Percentiles rank a stretch among this genome's conserved stretches.
Conservation (phyloP, 2,888 invertebrate species). For the Drosophila neutralis region DNA sequence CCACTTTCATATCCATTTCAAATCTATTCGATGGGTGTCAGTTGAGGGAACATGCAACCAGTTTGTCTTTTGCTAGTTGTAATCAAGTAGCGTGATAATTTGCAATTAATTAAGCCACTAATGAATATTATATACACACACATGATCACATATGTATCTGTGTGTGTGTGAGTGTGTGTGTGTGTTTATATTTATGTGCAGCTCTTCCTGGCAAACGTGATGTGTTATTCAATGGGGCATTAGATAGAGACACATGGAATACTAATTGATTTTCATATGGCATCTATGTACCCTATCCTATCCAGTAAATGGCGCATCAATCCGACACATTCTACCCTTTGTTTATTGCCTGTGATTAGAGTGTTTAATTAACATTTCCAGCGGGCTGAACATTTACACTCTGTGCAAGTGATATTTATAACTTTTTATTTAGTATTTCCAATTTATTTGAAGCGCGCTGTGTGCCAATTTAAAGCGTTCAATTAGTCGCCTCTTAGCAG, state of each 20-base stretch:
- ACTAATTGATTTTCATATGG: constrained; percentile 22
- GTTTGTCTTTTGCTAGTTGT: not conserved
- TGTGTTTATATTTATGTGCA: not conserved
- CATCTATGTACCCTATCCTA: constrained; percentile 3
- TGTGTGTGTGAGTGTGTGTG: not conserved
- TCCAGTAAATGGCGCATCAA: constrained; percentile 16
- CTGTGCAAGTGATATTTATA: constrained; percentile 22
- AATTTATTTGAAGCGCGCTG: constrained; percentile 15
- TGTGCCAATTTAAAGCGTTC: constrained; percentile 36
- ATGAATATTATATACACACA: not conserved
- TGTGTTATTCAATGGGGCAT: constrained; percentile 24
- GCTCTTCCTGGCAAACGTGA: constrained; percentile 20
- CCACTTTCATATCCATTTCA: not conserved
- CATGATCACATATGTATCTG: not conserved
- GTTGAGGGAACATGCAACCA: constrained; percentile 1
- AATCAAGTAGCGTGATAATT: constrained; percentile 20
- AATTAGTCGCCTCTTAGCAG: constrained; percentile 54
- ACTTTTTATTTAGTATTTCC: constrained; percentile 19
- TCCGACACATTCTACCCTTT: constrained; percentile 11
- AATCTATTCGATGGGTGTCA: not conserved
- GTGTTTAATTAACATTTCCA: constrained; percentile 32
- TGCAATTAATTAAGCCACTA: constrained; percentile 4
- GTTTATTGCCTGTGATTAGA: constrained; percentile 43
- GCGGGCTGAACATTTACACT: constrained; percentile 15
- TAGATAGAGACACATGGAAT: constrained; percentile 22